These are phyloP conservation scores for Nematolebias whitei DNA, from an alignment of 2,113 vertebrate species.

Conservation along the genomic window DNA sequence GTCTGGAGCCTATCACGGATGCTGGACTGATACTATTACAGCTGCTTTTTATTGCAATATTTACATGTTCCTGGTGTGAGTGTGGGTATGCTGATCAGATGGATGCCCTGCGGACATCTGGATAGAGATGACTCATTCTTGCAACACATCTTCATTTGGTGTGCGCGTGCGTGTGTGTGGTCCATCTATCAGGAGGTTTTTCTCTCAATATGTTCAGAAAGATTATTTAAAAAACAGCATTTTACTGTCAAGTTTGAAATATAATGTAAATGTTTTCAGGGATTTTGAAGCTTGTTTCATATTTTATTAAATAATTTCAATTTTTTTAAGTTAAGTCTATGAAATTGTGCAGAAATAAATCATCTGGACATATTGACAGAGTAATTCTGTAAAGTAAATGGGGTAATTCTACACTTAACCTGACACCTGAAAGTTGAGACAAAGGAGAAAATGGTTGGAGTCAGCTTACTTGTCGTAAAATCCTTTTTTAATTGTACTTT, in stretches of 20 bases:
- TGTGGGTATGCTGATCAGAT: constrained; percentile 80
- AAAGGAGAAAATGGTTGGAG: neutral
- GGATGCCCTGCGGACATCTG: constrained; percentile 82
- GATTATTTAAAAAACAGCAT: constrained; percentile 18
- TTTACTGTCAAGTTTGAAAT: neutral
- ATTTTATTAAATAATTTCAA: neutral
- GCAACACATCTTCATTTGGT: constrained; percentile 80
- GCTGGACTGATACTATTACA: constrained; percentile 72
- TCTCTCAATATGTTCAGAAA: constrained; percentile 64
- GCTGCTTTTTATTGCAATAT: constrained; percentile 81
- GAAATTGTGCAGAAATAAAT: constrained; percentile 13
- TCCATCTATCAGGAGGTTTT: constrained; percentile 70
- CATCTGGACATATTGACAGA: neutral
- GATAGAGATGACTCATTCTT: constrained; percentile 83
- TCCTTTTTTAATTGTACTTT: constrained; percentile 8
- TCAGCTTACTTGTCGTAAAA: constrained; percentile 9
- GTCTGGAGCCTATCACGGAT: constrained; percentile 52
- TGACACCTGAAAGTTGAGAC: neutral
- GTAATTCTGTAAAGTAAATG: constrained; percentile 6
- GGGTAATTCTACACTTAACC: constrained; percentile 13
- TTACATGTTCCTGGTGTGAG: constrained; percentile 79
- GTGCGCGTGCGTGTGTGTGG: constrained; percentile 71
- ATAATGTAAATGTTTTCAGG: neutral
- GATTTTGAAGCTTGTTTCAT: neutral
- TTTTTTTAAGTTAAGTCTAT: neutral